Conservation (phyloP, 2,888 invertebrate genomes). For the Standfussiana lucernea region DNA sequence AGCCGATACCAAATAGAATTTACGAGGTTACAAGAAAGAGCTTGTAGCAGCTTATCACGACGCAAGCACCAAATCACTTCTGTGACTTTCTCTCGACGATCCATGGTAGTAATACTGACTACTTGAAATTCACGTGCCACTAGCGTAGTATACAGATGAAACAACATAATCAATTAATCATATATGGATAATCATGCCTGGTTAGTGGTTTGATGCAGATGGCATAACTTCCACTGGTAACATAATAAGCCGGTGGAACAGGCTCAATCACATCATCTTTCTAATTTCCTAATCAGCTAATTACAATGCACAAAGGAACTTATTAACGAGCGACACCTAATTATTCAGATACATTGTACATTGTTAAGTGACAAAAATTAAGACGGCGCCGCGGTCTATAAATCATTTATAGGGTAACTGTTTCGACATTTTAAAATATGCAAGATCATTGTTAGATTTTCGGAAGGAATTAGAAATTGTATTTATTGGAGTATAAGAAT, state of each 20-base stretch:
- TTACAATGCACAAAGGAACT: slow-evolving; percentile 62
- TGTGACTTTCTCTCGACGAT: slow-evolving; percentile 79
- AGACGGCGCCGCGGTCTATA: slow-evolving; percentile 82
- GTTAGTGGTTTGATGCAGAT: slow-evolving; percentile 54
- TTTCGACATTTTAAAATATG: slow-evolving; percentile 81
- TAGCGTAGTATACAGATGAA: slow-evolving; percentile 51
- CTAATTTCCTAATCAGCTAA: slow-evolving; percentile 66
- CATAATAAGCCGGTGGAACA: slow-evolving; percentile 62
- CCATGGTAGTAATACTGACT: slow-evolving; percentile 60
- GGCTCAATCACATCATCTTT: slow-evolving; percentile 62
- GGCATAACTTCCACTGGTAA: slow-evolving; percentile 55
- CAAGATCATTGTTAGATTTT: slow-evolving; percentile 76
- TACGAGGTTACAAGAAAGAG: slow-evolving; percentile 82
- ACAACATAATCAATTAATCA: slow-evolving; percentile 67
- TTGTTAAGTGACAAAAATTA: slow-evolving; percentile 84
- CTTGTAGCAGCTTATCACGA: slow-evolving; percentile 80
- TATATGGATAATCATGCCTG: slow-evolving; percentile 50
- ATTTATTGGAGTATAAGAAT: slow-evolving; percentile 76
- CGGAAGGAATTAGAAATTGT: slow-evolving; percentile 71
- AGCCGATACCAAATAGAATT: slow-evolving; percentile 80
- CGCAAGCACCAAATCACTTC: slow-evolving; percentile 76
- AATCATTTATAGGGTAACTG: slow-evolving; percentile 88
- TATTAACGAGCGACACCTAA: slow-evolving; percentile 75
- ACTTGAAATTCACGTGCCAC: slow-evolving; percentile 64
- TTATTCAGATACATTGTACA: slow-evolving; percentile 82